Base-by-base conservation (phyloP, 2,797 vertebrate species). In the Acanthis flammea region DNA sequence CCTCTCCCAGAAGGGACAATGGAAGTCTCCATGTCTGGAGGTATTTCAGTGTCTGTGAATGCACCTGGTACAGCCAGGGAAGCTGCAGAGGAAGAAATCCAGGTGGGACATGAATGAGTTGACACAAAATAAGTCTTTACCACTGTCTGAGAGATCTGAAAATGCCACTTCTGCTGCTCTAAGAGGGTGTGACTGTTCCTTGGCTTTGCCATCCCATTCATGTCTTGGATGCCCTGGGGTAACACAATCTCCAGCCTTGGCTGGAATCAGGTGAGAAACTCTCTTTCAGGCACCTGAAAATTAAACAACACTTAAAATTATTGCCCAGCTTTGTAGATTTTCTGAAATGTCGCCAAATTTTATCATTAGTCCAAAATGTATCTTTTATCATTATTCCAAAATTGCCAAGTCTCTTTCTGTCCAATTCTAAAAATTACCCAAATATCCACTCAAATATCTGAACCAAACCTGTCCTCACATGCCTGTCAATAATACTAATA, bases 31-130 rank as follows among this genome's bases (percentile, higher is more conserved):
- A 6, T 4, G 39, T 37, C 70, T 88, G 63, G 17, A 22, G 37
- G 33, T 7, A 6, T 42, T 35, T 53, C 2, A 0, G 10, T 19
- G 30, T 22, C 50, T 44, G 0, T 41, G 27, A 22, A 12, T 41
- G 33, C 19, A 75, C 19, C 76, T 75, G 47, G 33, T 19, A n/a
- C 10, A 33, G 35, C 42, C 47, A 73, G 28, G 13, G 50, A 14
- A 74, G 65, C 3, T 3, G 5, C n/a, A 45, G 7, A 42, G 82
- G 62, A 42, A 88, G 42, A 68, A 41, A 86, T 17, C 16, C 31
- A 58, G 22, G 25, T 31, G 16, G 18, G 19, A 44, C 3, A 9
- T 68, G 22, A 72, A 68, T 0, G 1, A 51, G 18, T 13, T 54
- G 62, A 18, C 51, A 35, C 9, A n/a, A 48, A 2, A 2, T 3